A percentile compares a stretch with the other conserved stretches of the same genome.
phyloP scores from a whole-genome alignment of 2,113 vertebrate genomes.

The Brevimyrus niger region DNA sequence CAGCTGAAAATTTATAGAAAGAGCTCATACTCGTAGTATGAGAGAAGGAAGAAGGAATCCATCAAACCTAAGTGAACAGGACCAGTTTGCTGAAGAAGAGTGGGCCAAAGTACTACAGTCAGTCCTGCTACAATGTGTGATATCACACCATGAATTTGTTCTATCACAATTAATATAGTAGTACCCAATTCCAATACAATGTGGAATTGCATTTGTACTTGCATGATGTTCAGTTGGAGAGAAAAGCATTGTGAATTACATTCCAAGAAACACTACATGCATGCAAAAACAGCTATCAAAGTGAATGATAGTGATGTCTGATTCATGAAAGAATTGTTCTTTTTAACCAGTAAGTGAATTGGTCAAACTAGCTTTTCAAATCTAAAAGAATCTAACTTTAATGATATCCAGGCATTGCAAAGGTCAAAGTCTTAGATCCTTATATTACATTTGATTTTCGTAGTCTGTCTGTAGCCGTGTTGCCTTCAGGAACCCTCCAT shows the following conservation, averaged over 20 bases:
- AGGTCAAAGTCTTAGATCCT: neutral
- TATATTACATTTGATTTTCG: neutral
- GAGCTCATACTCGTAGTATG: neutral
- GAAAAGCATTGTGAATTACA: neutral
- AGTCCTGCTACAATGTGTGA: neutral
- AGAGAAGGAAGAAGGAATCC: neutral
- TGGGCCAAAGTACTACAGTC: neutral
- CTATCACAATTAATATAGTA: neutral
- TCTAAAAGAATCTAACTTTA: neutral
- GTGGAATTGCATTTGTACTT: neutral
- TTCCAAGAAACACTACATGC: neutral
- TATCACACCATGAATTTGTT: neutral
- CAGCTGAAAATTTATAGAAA: neutral
- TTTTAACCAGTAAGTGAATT: neutral
- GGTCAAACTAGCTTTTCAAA: neutral
- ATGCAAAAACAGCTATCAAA: no score
- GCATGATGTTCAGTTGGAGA: neutral
- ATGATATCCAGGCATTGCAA: neutral
- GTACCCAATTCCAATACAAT: neutral
- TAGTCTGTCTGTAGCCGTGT: neutral
- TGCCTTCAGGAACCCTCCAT: neutral
- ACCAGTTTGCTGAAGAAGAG: neutral
- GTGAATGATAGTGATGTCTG: no score
- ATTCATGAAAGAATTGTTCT: neutral
- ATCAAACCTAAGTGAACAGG: neutral